Base-by-base conservation (phyloP, 2,888 invertebrate genomes). In the Eilema depressum region DNA sequence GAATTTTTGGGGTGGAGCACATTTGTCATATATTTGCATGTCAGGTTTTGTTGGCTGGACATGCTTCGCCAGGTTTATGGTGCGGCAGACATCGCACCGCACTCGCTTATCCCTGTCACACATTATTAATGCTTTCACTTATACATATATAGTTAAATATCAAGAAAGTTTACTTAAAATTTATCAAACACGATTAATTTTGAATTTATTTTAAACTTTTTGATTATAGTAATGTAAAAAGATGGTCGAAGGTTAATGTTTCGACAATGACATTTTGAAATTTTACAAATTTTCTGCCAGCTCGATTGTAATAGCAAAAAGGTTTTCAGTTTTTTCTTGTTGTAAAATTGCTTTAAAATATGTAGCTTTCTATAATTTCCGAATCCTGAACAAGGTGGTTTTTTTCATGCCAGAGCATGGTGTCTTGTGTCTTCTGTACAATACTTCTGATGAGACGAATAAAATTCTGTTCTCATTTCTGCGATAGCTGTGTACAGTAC, bases 1-100 rank as follows among this genome's bases (percentile, higher is more conserved):
- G 10, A 88, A 74, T 76, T 88, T 91, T 63, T 81, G 74, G 2
- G 81, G 74, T 0, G 91, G 91, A 53, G 82, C 86, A 75, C 94
- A 93, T 83, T 93, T 94, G 12, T 94, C 93, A 71, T 92, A 91
- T 53, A 93, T 84, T 73, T 93, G 91, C 94, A 95, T 94, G 71
- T 94, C 88, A 2, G 93, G 93, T 61, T 94, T 94, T 0, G 89
- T 85, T 0, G 88, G 86, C 8, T 88, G 86, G 2, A 85, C 77
- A 25, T 89, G 86, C 61, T 91, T 92, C 0, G 95, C 95, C 73
- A 95, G 76, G 78, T 95, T 95, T 65, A 95, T 95, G 12, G 95
- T 95, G 5, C 94, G 91, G 71, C 94, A 94, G 0, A 90, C 87
- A 61, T 93, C 93, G 84, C 94, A 94, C 37, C 37, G 8, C 47